A percentile compares a stretch with the other conserved stretches of the same genome.
phyloP scores from a whole-genome alignment of 1,140 invertebrate genomes.

The Planococcus citri region DNA sequence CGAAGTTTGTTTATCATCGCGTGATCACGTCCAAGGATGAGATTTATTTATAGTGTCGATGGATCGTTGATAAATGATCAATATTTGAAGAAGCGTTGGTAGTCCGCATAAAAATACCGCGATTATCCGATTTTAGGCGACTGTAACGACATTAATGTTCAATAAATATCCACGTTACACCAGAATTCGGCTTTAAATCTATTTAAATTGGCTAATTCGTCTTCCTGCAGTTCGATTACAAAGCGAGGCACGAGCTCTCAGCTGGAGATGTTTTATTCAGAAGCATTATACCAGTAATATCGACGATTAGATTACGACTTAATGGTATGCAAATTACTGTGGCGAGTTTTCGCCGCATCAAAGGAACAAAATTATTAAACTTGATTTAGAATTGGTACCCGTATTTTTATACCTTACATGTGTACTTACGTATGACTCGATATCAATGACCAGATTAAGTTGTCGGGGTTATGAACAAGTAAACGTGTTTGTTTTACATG shows the following conservation, averaged over 20 bases:
- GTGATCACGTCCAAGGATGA: too few species aligned
- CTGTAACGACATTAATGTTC: background rate
- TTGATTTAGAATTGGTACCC: background rate
- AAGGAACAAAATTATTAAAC: background rate
- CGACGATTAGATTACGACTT: background rate
- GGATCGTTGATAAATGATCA: too few species aligned
- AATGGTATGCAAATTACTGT: background rate
- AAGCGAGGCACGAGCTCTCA: background rate
- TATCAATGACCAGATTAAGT: too few species aligned
- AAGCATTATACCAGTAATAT: background rate
- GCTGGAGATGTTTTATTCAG: background rate
- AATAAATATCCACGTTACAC: background rate
- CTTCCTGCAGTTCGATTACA: background rate
- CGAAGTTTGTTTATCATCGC: too few species aligned
- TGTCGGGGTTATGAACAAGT: too few species aligned
- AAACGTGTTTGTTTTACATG: too few species aligned
- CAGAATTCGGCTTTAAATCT: background rate
- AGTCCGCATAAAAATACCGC: too few species aligned
- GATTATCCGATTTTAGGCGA: too few species aligned
- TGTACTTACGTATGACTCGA: too few species aligned
- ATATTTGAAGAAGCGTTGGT: too few species aligned
- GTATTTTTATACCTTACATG: too few species aligned
- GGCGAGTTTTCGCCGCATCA: background rate
- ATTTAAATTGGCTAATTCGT: background rate
- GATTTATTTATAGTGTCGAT: too few species aligned